Evolutionary conservation across 2,888 invertebrate species (phyloP).

Genomic region (Drosophila fungiperda): DNA sequence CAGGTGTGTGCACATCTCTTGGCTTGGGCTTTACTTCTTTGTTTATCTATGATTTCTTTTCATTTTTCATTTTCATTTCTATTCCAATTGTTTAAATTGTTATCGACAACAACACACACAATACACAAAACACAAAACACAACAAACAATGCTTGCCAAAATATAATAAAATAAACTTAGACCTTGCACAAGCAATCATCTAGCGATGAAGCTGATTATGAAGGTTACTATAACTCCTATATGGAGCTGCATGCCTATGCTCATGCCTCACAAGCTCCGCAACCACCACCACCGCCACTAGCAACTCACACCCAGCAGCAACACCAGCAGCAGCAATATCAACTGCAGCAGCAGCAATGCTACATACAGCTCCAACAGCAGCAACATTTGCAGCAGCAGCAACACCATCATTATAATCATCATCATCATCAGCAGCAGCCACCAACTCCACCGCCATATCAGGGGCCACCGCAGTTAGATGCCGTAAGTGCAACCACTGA

Average conservation of each 20-base stretch:
- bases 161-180: conserved; percentile 32
- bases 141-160: conserved; percentile 28
- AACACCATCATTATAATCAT: conserved; percentile 33
- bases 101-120: conserved; percentile 32
- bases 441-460: conserved; percentile 66
- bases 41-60: conserved; percentile 60
- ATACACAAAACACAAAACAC: conserved; percentile 39
- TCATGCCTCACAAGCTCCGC: conserved; percentile 50
- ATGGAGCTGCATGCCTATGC: conserved; percentile 78
- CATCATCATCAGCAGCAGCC: conserved; percentile 38
- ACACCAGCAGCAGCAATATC: conserved; percentile 31
- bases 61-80: conserved; percentile 48
- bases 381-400: conserved; percentile 44
- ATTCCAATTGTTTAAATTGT: conserved; percentile 42
- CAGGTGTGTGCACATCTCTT: conserved; percentile 82
- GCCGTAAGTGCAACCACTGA: conserved; percentile 63
- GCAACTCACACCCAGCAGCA: conserved; percentile 50
- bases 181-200: conserved; percentile 64
- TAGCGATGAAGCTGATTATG: conserved; percentile 71
- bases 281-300: conserved; percentile 51
- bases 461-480: conserved; percentile 77
- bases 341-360: conserved; percentile 36
- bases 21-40: conserved; percentile 50
- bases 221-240: conserved; percentile 78
- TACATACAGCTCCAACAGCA: conserved; percentile 36